Base-by-base conservation (phyloP, 2,888 invertebrate genomes). In the Megalurothrips usitatus region DNA sequence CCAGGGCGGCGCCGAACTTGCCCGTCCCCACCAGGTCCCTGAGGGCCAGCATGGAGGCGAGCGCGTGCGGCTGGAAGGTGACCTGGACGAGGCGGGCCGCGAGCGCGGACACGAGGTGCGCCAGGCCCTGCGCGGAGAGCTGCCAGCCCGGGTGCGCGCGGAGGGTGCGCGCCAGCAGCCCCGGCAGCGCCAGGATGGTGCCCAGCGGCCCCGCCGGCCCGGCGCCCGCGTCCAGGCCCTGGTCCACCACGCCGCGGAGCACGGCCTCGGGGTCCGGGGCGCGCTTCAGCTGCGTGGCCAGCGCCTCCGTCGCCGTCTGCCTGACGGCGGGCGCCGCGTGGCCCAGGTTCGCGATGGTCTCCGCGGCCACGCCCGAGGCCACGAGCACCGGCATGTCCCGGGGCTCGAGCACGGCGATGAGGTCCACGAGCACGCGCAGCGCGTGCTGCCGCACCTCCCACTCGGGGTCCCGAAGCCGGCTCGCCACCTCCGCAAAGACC, bases 401-500 rank as follows among this genome's bases (percentile, higher is more conserved):
- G 79, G 84, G 83, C 43, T 86, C 85, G 83, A 94, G 90, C 75
- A 94, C 91, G 6, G 94, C 94, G 79, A 96, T 88, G 1, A 95
- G 91, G 87, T 95, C 95, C 48, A 92, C 92, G 63, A 95, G 90
- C 12, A 96, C 94, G 80, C 94, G 88, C 10, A 95, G 88, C 47
- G 95, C 94, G 86, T 95, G 94, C 83, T 94, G 92, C 14, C 95
- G 91, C 58, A 95, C 94, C 87, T 94, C 94, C 92, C 94, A 93
- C 86, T 95, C 95, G 0, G 94, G 93, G 86, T 94, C 94, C 68
- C 91, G 90, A 79, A 95, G 89, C 80, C 94, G 90, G 84, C 93
- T 92, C 79, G 92, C 89, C 85, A 94, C 91, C 84, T 94, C 94
- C 81, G 90, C 87, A 86, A 93, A 94, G 84, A 94, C 91, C 81